These are phyloP conservation scores for Sinotaia quadrata DNA, from an alignment of 2,888 invertebrate genomes.

Conservation along the genomic window DNA sequence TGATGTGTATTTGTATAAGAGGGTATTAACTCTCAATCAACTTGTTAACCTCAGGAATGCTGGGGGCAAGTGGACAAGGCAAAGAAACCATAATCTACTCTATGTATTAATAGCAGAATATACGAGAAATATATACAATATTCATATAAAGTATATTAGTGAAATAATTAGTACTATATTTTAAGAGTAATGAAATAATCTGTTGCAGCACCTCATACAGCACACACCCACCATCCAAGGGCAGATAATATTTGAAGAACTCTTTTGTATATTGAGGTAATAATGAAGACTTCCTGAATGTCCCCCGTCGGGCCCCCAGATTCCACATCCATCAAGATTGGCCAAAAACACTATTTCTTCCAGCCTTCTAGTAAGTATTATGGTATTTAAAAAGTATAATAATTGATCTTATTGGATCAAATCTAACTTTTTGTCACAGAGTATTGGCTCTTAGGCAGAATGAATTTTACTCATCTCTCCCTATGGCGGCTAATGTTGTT, in stretches of 20 bases:
- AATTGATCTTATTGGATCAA: conserved; percentile 18
- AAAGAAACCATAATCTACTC: too few species aligned
- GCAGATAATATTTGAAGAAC: conserved; percentile 21
- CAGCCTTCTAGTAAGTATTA: conserved; percentile 28
- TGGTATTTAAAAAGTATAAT: conserved; percentile 2
- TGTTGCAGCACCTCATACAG: too few species aligned
- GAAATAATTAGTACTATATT: too few species aligned
- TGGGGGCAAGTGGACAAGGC: too few species aligned
- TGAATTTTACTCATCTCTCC: conserved; percentile 16
- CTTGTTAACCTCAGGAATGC: too few species aligned
- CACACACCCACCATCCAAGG: conserved; percentile 6
- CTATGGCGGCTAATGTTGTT: conserved; percentile 26
- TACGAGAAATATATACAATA: too few species aligned
- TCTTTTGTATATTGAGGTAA: conserved; percentile 20
- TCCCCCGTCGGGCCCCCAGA: conserved; percentile 33
- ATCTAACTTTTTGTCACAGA: conserved; percentile 14
- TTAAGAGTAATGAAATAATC: too few species aligned
- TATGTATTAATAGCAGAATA: too few species aligned
- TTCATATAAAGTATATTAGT: too few species aligned
- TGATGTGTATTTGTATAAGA: too few species aligned
- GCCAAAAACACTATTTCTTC: conserved; percentile 30
- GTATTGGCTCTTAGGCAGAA: neutral
- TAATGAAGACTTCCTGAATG: conserved; percentile 28
- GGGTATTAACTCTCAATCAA: too few species aligned
- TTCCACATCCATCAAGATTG: conserved; percentile 31